Evolutionary conservation across 2,113 vertebrate genomes (phyloP).

Genomic region (Stegastes partitus): DNA sequence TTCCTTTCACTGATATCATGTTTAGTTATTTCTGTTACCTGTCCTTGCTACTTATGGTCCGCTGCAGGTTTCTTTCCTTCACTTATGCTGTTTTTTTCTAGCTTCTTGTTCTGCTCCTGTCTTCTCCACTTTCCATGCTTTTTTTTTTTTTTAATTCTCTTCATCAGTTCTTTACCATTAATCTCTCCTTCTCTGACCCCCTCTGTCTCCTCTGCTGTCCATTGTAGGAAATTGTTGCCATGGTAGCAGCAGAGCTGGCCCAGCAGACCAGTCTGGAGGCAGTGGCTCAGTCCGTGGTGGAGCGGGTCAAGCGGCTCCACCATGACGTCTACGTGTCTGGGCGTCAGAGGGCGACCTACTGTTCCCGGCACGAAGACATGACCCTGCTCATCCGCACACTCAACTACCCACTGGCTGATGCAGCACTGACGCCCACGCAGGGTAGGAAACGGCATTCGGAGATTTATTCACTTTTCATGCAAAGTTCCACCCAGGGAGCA

Average conservation of each 20-base stretch:
- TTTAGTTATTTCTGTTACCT: background rate
- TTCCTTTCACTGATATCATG: background rate
- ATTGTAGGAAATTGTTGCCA: conserved; percentile 94
- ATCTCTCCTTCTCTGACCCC: background rate
- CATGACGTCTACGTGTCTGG: conserved; percentile 93
- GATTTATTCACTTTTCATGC: background rate
- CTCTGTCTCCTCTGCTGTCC: background rate
- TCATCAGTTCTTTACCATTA: background rate
- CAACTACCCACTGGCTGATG: conserved; percentile 90
- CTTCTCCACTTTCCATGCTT: background rate
- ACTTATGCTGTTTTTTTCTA: background rate
- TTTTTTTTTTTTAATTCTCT: background rate
- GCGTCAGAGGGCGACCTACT: conserved; percentile 89
- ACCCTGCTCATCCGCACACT: conserved; percentile 95
- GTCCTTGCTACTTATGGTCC: no score
- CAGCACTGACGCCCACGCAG: conserved; percentile 88
- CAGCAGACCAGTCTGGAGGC: conserved; percentile 93
- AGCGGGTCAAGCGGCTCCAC: conserved; percentile 94
- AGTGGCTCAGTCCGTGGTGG: conserved; percentile 95
- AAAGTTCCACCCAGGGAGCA: background rate
- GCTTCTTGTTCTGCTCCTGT: background rate
- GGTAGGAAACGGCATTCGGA: conserved; percentile 78
- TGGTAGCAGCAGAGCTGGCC: conserved; percentile 96
- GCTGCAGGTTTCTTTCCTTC: no score
- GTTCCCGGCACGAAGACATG: conserved; percentile 96